Evolutionary conservation across 2,797 vertebrate species (phyloP).

Genomic region (Muscicapa striata): DNA sequence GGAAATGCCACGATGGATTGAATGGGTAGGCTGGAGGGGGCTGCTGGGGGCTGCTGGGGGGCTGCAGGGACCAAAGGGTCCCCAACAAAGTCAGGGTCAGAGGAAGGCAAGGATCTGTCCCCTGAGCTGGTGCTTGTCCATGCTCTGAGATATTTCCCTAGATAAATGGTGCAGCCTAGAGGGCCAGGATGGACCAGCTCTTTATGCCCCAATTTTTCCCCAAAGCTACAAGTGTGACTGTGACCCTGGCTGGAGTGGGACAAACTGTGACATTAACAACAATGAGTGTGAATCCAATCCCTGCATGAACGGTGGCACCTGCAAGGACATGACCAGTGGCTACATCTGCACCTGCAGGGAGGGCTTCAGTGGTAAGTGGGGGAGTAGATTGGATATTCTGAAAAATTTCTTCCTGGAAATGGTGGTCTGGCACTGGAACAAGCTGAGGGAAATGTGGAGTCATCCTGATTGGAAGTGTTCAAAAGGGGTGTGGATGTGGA

Average conservation of each 20-base stretch:
- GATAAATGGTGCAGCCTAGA: neutral
- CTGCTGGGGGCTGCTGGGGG: neutral
- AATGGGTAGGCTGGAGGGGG: constrained; percentile 82
- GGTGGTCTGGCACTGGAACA: neutral
- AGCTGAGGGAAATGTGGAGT: neutral
- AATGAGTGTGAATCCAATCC: constrained; percentile 96
- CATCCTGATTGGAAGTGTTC: neutral
- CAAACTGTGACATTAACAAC: constrained; percentile 94
- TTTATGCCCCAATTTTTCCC: neutral
- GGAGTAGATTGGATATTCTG: neutral
- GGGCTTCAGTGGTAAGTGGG: constrained; percentile 87
- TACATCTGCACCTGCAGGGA: constrained; percentile 91
- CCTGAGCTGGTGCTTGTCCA: rapidly evolving
- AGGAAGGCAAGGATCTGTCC: neutral
- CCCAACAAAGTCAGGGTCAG: neutral
- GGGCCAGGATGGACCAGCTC: rapidly evolving
- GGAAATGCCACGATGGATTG: constrained; percentile 88
- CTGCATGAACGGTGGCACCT: constrained; percentile 93
- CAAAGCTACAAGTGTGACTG: constrained; percentile 91
- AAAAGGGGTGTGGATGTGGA: neutral
- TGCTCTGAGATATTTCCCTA: neutral
- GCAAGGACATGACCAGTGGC: constrained; percentile 94
- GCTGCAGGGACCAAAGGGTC: neutral
- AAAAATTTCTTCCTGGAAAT: neutral
- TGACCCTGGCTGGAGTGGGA: constrained; percentile 91